These are phyloP conservation scores for Acleris laterana DNA, from an alignment of 2,888 invertebrate genomes.

Conservation along the genomic window DNA sequence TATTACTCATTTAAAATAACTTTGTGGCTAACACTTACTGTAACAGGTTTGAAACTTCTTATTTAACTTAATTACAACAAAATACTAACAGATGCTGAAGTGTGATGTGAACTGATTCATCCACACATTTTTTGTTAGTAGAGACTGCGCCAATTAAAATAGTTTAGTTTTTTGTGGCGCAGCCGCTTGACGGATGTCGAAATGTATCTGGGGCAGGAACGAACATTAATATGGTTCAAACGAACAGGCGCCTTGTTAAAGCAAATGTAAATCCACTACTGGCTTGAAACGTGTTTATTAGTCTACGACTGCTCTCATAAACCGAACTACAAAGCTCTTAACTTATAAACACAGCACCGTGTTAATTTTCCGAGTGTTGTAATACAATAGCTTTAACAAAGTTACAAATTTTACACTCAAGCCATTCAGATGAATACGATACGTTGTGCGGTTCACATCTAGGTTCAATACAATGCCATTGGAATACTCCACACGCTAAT, in stretches of 20 bases:
- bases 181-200: conserved; percentile 68
- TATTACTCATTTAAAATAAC: conserved; percentile 50
- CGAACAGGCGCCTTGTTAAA: conserved; percentile 65
- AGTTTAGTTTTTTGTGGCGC: conserved; percentile 74
- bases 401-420: conserved; percentile 43
- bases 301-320: conserved; percentile 58
- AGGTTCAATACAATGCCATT: conserved; percentile 16
- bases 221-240: conserved; percentile 74
- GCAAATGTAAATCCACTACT: conserved; percentile 70
- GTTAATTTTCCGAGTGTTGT: conserved; percentile 64
- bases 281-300: conserved; percentile 73
- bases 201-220: conserved; percentile 71
- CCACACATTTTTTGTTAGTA: conserved; percentile 64
- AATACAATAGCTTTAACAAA: conserved; percentile 55
- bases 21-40: conserved; percentile 9
- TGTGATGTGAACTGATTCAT: conserved; percentile 59
- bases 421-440: conserved; percentile 47
- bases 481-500: conserved; percentile 6
- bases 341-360: conserved; percentile 64
- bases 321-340: conserved; percentile 57
- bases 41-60: not conserved
- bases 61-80: not conserved
- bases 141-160: conserved; percentile 81
- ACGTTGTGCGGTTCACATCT: conserved; percentile 39
- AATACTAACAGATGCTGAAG: conserved; percentile 52